Percentiles rank a stretch among this genome's conserved stretches.
These are phyloP conservation scores for Dolomedes plantarius DNA, from an alignment of 2,888 invertebrate genomes.

Conservation along the genomic window DNA sequence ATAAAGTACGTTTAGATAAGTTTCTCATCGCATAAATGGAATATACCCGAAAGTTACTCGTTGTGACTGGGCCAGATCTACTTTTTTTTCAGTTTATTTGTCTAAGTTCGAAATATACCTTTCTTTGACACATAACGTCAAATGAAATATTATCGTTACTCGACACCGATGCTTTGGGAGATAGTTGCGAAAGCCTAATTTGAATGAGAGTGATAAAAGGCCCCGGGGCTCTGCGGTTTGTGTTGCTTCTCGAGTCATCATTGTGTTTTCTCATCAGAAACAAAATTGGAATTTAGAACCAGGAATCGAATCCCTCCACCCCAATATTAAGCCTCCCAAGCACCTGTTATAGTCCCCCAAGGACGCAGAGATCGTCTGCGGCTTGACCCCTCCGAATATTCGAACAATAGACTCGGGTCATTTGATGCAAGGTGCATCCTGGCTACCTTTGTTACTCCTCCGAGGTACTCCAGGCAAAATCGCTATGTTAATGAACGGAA, in stretches of 20 bases:
- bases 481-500: not conserved
- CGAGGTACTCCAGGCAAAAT: not conserved
- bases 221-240: not conserved
- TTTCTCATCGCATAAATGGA: too few species aligned
- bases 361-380: slow-evolving; percentile 53
- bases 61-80: too few species aligned
- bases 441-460: not conserved
- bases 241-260: not conserved
- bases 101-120: too few species aligned
- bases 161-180: too few species aligned
- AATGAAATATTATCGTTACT: too few species aligned
- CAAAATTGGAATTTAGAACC: not conserved
- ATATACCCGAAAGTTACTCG: too few species aligned
- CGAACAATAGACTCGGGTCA: slow-evolving; percentile 47
- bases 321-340: slow-evolving; percentile 58
- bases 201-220: too few species aligned
- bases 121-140: too few species aligned
- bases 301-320: slow-evolving; percentile 13
- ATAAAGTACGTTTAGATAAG: too few species aligned
- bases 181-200: too few species aligned
- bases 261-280: not conserved
- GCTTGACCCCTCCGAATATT: slow-evolving; percentile 58
- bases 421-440: slow-evolving; percentile 45
- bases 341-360: slow-evolving; percentile 51
- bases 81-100: too few species aligned